Base-by-base conservation (phyloP, 1,140 invertebrate genomes). In the Diploscapter pachys region DNA sequence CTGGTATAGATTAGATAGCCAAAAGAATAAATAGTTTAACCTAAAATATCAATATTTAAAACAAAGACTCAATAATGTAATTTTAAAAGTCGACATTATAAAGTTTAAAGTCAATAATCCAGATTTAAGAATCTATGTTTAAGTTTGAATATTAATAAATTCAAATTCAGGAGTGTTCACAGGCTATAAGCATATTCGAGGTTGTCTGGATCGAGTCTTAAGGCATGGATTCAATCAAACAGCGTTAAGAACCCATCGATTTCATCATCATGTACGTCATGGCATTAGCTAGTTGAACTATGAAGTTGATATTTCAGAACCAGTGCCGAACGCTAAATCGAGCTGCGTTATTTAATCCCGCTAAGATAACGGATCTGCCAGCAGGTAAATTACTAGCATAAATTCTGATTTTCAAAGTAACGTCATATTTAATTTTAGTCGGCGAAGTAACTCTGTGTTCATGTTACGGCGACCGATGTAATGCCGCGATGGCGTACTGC, bases 141-240 rank as follows among this genome's bases (percentile, higher is more conserved):
- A 31, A 31, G 31, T 31, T 31, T 31, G 31, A 31, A 31, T 31
- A 31, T 31, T 31, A 31, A 31, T 59, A 5, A 9, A 5, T 13
- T 13, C 8, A n/a, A 62, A 67, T 80, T 56, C 49, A 83, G 82
- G 82, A 48, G 80, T 84, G 5, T 84, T 84, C 73, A 71, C 85
- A 11, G 83, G 82, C 13, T 85, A 81, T 65, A 84, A 84, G 72
- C 84, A 85, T 63, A 84, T 84, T 63, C 73, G 82, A 9, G 82
- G 82, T 6, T 84, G 82, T 72, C 64, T 80, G 8, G 79, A 84
- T 61, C 59, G 80, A 59, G 77, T 84, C 8, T 67, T 84, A 50
- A 65, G 75, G 56, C 77, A 85, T 57, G 83, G 79, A 5, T 84
- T 84, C 75, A 84, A 84, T 71, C 71, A 81, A 63, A 78, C 74